A percentile compares a stretch with the other conserved stretches of the same genome.
These are phyloP conservation scores for Corvus moneduloides DNA, from an alignment of 2,113 vertebrate genomes.

Conservation along the genomic window DNA sequence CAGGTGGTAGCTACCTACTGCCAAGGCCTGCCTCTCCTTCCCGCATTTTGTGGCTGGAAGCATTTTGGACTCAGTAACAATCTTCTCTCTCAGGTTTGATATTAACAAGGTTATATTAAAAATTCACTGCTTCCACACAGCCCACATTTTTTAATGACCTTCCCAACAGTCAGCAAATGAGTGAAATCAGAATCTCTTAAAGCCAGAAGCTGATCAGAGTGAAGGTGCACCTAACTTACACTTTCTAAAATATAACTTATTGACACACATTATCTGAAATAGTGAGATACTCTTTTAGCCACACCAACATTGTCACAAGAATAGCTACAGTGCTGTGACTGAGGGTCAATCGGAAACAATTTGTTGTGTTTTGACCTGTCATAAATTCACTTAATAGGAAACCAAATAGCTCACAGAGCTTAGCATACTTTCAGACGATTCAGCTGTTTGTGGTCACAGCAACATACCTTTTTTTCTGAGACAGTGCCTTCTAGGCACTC, in stretches of 20 bases:
- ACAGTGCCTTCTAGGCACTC: not conserved
- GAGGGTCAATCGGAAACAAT: not conserved
- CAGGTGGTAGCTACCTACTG: slow-evolving; percentile 8
- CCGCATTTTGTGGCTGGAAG: slow-evolving; percentile 10
- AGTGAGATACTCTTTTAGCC: not conserved
- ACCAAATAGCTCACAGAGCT: not conserved
- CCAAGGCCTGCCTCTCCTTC: not conserved
- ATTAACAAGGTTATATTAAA: not conserved
- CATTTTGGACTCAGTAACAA: not conserved
- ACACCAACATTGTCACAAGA: not conserved
- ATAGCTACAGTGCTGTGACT: not conserved
- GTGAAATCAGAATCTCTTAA: not conserved
- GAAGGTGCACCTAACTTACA: not conserved
- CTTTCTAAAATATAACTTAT: not conserved
- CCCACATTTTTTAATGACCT: not conserved
- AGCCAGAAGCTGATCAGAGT: not conserved
- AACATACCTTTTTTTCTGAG: not conserved
- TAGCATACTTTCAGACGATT: not conserved
- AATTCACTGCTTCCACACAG: not conserved
- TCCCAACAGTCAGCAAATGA: not conserved
- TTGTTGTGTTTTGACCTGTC: not conserved
- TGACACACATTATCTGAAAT: not conserved
- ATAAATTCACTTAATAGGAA: not conserved
- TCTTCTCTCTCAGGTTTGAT: not conserved
- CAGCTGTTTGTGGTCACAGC: not conserved